Evolutionary conservation across 2,113 vertebrate species (phyloP).

Genomic region (Hoplias malabaricus): DNA sequence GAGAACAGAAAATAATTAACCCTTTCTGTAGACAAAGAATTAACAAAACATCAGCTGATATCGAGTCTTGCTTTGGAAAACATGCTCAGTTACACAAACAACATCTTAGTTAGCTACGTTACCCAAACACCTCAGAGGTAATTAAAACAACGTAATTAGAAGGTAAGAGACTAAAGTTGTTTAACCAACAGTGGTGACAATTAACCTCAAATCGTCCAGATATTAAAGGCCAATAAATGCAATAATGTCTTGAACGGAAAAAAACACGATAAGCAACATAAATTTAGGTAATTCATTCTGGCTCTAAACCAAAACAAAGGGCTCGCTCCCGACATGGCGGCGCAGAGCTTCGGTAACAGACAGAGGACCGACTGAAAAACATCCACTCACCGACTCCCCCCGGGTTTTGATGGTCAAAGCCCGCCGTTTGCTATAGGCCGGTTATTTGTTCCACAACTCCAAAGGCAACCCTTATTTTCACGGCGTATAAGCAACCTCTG

Average conservation of each 20-base stretch:
- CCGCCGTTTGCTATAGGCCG: slow-evolving; percentile 50
- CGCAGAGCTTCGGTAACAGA: background rate
- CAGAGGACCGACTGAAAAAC: background rate
- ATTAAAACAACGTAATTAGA: no score
- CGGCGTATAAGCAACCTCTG: slow-evolving; percentile 53
- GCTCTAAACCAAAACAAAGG: slow-evolving; percentile 75
- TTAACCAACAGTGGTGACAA: no score
- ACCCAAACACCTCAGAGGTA: no score
- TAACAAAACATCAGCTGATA: no score
- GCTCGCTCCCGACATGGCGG: slow-evolving; percentile 69
- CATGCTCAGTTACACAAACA: no score
- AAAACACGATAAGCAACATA: background rate
- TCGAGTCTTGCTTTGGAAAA: no score
- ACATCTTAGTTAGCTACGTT: no score
- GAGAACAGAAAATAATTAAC: no score
- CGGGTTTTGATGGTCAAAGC: slow-evolving; percentile 61
- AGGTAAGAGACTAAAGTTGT: no score
- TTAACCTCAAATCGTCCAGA: no score
- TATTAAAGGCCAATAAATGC: no score
- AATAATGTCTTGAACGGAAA: background rate
- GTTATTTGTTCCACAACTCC: slow-evolving; percentile 32
- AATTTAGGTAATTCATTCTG: slow-evolving; percentile 29
- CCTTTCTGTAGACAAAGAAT: no score
- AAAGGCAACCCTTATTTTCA: slow-evolving; percentile 53
- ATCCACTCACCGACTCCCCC: slow-evolving; percentile 75